phyloP scores from a whole-genome alignment of 2,888 invertebrate genomes.

The Dioctria rufipes region DNA sequence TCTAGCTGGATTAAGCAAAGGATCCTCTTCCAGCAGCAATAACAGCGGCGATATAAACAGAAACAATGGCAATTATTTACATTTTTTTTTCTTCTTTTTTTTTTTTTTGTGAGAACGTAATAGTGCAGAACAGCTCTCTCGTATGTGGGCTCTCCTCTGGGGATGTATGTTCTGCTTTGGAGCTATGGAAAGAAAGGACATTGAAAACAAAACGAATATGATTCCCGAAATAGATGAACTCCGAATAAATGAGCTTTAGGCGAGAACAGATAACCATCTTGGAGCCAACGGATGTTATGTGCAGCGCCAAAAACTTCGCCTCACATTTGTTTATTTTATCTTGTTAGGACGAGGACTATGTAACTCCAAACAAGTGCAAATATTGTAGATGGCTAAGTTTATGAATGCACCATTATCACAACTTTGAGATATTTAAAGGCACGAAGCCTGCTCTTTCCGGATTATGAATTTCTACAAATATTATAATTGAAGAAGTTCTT shows the following conservation, averaged over 20 bases:
- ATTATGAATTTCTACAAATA: neutral
- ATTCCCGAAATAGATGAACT: slow-evolving; percentile 23
- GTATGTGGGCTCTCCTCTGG: slow-evolving; percentile 1
- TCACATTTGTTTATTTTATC: slow-evolving; percentile 38
- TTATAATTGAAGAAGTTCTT: neutral
- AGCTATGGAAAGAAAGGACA: neutral
- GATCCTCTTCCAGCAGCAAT: slow-evolving; percentile 31
- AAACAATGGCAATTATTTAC: slow-evolving; percentile 36
- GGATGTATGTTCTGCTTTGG: slow-evolving; percentile 18
- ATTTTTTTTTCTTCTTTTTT: slow-evolving; percentile 12
- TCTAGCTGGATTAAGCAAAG: slow-evolving; percentile 34
- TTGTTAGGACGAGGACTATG: slow-evolving; percentile 4
- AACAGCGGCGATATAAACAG: slow-evolving; percentile 31
- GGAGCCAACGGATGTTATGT: slow-evolving; percentile 36
- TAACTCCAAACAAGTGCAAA: neutral
- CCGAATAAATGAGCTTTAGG: slow-evolving; percentile 14
- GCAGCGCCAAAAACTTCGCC: slow-evolving; percentile 28
- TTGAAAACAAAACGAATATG: slow-evolving; percentile 34
- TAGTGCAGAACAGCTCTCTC: too few relatives aligned
- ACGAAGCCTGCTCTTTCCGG: neutral
- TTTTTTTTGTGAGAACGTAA: too few relatives aligned
- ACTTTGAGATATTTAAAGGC: neutral
- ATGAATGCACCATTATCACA: neutral
- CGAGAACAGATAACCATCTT: slow-evolving; percentile 35
- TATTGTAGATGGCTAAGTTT: neutral